Conservation (phyloP, 2,888 invertebrate genomes). For the Drosophila austrosaltans region DNA sequence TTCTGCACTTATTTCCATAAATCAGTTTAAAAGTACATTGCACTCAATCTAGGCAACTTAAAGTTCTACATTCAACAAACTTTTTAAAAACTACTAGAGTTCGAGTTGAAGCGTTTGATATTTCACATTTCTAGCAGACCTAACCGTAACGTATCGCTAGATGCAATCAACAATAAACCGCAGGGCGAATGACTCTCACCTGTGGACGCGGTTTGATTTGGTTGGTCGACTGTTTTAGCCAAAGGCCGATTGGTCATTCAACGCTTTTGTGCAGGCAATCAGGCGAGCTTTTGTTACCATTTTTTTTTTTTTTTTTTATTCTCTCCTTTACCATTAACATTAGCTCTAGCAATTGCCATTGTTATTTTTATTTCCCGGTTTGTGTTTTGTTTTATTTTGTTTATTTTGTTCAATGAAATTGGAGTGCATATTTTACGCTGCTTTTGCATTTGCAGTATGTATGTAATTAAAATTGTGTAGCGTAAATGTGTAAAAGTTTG, state of each 20-base stretch:
- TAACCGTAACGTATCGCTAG: background rate
- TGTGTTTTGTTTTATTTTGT: slow-evolving; percentile 38
- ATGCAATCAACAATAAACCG: slow-evolving; percentile 48
- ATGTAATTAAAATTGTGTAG: slow-evolving; percentile 69
- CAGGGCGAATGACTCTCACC: slow-evolving; percentile 38
- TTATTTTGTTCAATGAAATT: slow-evolving; percentile 17
- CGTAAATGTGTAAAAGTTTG: slow-evolving; percentile 8
- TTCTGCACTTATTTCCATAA: no score
- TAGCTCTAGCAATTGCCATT: slow-evolving; percentile 31
- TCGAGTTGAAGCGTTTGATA: slow-evolving; percentile 9
- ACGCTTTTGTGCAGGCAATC: slow-evolving; percentile 60
- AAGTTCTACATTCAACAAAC: no score
- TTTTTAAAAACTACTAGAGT: background rate
- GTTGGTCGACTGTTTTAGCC: slow-evolving; percentile 70
- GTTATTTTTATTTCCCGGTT: slow-evolving; percentile 21
- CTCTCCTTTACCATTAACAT: slow-evolving; percentile 23
- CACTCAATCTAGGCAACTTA: no score
- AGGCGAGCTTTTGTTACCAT: slow-evolving; percentile 63
- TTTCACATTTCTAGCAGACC: background rate
- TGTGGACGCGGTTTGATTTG: slow-evolving; percentile 45
- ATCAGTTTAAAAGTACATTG: no score
- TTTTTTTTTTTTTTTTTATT: background rate
- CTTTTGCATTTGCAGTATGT: slow-evolving; percentile 42
- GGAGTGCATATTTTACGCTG: slow-evolving; percentile 36
- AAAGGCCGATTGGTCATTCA: slow-evolving; percentile 30